Evolutionary conservation across 2,113 vertebrate genomes (phyloP).

Genomic region (Cinclus cinclus): DNA sequence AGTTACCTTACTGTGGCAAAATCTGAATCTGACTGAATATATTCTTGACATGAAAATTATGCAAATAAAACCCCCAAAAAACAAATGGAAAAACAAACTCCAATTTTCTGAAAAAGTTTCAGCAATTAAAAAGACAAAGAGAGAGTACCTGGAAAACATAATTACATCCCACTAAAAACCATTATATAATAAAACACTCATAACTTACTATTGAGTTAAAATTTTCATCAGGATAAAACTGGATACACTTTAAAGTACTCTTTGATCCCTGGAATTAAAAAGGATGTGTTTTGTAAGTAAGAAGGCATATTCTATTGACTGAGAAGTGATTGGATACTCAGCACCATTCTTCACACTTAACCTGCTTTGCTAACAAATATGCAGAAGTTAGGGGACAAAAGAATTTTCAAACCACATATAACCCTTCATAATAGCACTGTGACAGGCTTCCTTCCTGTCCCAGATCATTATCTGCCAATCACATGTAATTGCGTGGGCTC

Average conservation of each 20-base stretch:
- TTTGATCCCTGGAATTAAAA: constrained; percentile 78
- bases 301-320: background rate
- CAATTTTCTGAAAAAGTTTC: background rate
- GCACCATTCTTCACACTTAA: background rate
- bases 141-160: background rate
- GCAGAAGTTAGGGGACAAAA: constrained; percentile 9
- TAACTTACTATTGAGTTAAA: constrained; percentile 84
- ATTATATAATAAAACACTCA: background rate
- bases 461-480: constrained; percentile 52
- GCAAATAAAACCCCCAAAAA: background rate
- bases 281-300: background rate
- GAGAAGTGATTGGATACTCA: background rate
- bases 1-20: background rate
- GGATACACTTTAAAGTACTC: constrained; percentile 84
- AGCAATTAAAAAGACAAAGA: background rate
- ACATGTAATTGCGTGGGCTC: constrained; percentile 26
- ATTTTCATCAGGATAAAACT: constrained; percentile 84
- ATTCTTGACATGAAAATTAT: background rate
- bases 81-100: background rate
- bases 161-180: background rate
- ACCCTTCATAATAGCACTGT: constrained; percentile 17
- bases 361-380: background rate
- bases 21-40: background rate
- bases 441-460: constrained; percentile 58
- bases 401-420: constrained; percentile 28